Percentiles rank a stretch among this genome's conserved stretches.
These are phyloP conservation scores for Antennarius striatus DNA, from an alignment of 2,113 vertebrate species.

Conservation along the genomic window DNA sequence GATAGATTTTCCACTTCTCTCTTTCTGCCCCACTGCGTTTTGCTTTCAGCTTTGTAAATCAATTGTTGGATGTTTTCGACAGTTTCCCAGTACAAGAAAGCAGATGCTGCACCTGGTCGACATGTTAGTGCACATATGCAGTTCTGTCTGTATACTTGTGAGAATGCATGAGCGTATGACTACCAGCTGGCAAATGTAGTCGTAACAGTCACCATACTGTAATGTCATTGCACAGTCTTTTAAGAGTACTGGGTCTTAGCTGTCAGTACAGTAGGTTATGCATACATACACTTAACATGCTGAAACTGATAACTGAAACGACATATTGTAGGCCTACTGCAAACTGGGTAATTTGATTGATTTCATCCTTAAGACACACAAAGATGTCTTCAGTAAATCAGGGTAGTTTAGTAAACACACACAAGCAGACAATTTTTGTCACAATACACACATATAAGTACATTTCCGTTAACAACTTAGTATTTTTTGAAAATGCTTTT, in stretches of 20 bases:
- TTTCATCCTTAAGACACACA: not conserved
- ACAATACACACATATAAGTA: too few species aligned
- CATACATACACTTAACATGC: not conserved
- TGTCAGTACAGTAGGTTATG: not conserved
- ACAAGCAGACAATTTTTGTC: too few species aligned
- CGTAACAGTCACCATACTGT: not conserved
- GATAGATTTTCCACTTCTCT: not conserved
- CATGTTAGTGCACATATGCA: slow-evolving; percentile 51
- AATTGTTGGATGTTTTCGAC: slow-evolving; percentile 42
- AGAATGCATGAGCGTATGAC: slow-evolving; percentile 11
- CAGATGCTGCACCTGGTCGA: slow-evolving; percentile 67
- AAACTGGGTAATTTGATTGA: not conserved
- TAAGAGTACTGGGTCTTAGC: not conserved
- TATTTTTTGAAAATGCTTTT: too few species aligned
- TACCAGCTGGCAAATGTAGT: not conserved
- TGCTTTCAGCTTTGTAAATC: slow-evolving; percentile 67
- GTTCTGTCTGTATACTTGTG: slow-evolving; percentile 20
- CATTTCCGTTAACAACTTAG: too few species aligned
- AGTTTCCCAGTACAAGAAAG: slow-evolving; percentile 36
- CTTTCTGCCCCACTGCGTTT: slow-evolving; percentile 28
- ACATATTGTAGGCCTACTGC: not conserved
- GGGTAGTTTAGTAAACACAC: too few species aligned
- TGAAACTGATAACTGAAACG: not conserved
- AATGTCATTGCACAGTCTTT: not conserved
- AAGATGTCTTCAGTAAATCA: too few species aligned